phyloP scores from a whole-genome alignment of 2,888 invertebrate species.

The Epirrhoe tristata region DNA sequence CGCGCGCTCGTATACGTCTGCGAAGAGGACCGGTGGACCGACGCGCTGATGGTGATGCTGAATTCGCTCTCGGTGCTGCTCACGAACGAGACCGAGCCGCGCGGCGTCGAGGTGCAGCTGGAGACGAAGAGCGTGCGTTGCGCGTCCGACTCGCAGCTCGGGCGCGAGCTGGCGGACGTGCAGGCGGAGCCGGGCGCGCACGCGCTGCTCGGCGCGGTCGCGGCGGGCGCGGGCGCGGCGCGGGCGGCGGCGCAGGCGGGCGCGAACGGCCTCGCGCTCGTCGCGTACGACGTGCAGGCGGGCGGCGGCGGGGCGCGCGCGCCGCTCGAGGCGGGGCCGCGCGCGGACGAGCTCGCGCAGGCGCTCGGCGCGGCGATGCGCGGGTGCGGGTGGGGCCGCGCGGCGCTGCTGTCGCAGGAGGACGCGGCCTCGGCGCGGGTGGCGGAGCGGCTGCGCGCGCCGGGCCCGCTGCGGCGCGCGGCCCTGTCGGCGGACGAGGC shows the following conservation, averaged over 20 bases:
- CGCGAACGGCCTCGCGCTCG: background rate
- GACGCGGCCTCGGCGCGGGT: conserved; percentile 41
- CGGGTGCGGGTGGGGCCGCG: conserved; percentile 41
- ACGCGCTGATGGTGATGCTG: background rate
- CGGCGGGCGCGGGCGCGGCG: conserved; percentile 37
- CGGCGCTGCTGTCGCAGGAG: conserved; percentile 27
- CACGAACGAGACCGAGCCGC: background rate
- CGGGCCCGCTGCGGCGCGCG: background rate
- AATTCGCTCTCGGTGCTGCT: background rate
- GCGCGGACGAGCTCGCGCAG: conserved; percentile 25
- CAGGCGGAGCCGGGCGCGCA: background rate
- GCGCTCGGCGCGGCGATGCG: conserved; percentile 36
- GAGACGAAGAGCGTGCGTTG: background rate
- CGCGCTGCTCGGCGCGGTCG: conserved; percentile 26
- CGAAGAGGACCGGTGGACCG: background rate
- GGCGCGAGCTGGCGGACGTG: background rate
- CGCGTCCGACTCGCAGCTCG: background rate
- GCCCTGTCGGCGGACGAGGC: conserved; percentile 73
- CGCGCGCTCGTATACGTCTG: background rate
- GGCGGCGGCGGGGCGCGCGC: conserved; percentile 42
- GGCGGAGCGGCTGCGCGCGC: conserved; percentile 3
- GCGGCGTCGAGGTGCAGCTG: background rate
- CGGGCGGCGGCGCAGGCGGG: conserved; percentile 15
- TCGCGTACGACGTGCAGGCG: conserved; percentile 22
- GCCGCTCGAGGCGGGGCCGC: conserved; percentile 36